Percentiles rank a stretch among this genome's conserved stretches.
Evolutionary conservation across 2,113 vertebrate genomes (phyloP).

Genomic region (western clawed frog (Xenopus tropicalis)): UCB_Xtro_10.0 CM004450.2:125133001-125133500

Average conservation of each 20-base stretch:
- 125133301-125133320: neutral
- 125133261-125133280: too few relatives aligned
- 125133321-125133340: neutral
- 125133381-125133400: neutral
- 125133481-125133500: conserved; percentile 27
- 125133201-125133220: neutral
- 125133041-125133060: conserved; percentile 4
- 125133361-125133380: conserved; percentile 14
- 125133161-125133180: conserved; percentile 11
- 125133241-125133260: too few relatives aligned
- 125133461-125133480: conserved; percentile 29
- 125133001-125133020: conserved; percentile 1
- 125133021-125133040: conserved; percentile 4
- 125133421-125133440: conserved; percentile 32
- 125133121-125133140: neutral
- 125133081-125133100: too few relatives aligned
- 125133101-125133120: conserved; percentile 20
- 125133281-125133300: neutral
- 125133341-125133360: conserved; percentile 4
- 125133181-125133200: conserved; percentile 6
- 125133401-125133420: conserved; percentile 18
- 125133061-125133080: conserved; percentile 20
- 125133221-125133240: too few relatives aligned
- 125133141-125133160: neutral
- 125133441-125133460: conserved; percentile 24